phyloP scores from a whole-genome alignment of 2,113 vertebrate genomes.

The Daboia siamensis region DNA sequence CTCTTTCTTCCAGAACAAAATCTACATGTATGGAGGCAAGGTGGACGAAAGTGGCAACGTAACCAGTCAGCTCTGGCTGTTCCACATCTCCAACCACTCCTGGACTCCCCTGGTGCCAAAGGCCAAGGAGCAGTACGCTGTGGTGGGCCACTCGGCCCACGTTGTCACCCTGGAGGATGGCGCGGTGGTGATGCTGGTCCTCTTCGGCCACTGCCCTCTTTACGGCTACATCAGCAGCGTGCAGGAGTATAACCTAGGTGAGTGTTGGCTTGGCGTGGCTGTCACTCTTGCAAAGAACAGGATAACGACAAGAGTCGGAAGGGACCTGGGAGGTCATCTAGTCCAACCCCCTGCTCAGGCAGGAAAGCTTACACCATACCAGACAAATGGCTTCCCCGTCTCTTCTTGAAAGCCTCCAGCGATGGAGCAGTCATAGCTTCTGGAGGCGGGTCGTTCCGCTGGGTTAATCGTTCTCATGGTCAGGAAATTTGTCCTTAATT shows the following conservation, averaged over 20 bases:
- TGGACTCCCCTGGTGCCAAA: conserved; percentile 74
- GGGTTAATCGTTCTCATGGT: too few relatives aligned
- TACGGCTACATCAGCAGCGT: conserved; percentile 94
- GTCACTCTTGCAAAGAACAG: accelerated
- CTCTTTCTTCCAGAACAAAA: conserved; percentile 77
- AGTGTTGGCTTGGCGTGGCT: conserved; percentile 23
- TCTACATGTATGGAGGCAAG: conserved; percentile 98
- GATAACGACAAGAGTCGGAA: not conserved
- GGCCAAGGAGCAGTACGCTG: conserved; percentile 89
- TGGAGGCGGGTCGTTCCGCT: too few relatives aligned
- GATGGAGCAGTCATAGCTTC: too few relatives aligned
- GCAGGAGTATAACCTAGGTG: conserved; percentile 91
- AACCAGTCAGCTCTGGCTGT: conserved; percentile 90
- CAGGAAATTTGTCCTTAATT: too few relatives aligned
- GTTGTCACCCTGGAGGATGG: conserved; percentile 70
- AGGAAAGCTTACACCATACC: too few relatives aligned
- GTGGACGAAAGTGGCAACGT: conserved; percentile 91
- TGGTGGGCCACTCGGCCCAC: conserved; percentile 94
- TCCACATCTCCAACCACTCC: conserved; percentile 84
- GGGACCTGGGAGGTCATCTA: not conserved
- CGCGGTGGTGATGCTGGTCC: conserved; percentile 83
- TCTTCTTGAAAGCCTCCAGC: too few relatives aligned
- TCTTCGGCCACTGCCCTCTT: conserved; percentile 95
- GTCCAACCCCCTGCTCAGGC: not conserved
- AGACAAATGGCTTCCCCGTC: too few relatives aligned